phyloP scores from a whole-genome alignment of 2,797 vertebrate species.

The Dryobates pubescens region DNA sequence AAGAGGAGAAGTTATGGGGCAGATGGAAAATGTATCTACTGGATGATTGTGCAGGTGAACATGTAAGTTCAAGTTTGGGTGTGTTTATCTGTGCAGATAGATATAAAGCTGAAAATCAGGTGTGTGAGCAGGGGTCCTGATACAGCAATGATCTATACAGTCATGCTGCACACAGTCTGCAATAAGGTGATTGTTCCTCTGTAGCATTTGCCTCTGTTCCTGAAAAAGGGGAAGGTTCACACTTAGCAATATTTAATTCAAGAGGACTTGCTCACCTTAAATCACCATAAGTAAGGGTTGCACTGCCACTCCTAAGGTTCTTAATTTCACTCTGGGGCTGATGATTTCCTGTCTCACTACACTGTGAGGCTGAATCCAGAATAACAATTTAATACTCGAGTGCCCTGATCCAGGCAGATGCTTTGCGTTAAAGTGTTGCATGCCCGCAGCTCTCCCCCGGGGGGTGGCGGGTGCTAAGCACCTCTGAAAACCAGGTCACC shows the following conservation, averaged over 20 bases:
- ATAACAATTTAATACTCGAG: slow-evolving; percentile 57
- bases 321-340: neutral
- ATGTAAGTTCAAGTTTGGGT: neutral
- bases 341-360: neutral
- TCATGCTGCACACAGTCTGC: neutral
- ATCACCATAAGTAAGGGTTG: neutral
- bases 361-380: slow-evolving; percentile 16
- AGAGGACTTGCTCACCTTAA: neutral
- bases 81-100: slow-evolving; percentile 3
- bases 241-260: neutral
- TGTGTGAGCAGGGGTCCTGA: neutral
- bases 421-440: slow-evolving; percentile 50
- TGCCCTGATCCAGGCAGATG: slow-evolving; percentile 31
- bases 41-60: neutral
- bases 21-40: slow-evolving; percentile 35
- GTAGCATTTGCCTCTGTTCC: neutral
- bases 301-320: neutral
- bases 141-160: neutral
- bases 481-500: slow-evolving; percentile 42
- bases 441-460: slow-evolving; percentile 19
- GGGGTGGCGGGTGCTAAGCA: slow-evolving; percentile 35
- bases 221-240: neutral
- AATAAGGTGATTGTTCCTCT: neutral
- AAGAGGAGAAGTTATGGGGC: slow-evolving; percentile 13
- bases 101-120: slow-evolving; percentile 30